Percentiles rank a stretch among this genome's conserved stretches.
Evolutionary conservation across 1,140 invertebrate genomes (phyloP).

Genomic region (Euwallacea similis): DNA sequence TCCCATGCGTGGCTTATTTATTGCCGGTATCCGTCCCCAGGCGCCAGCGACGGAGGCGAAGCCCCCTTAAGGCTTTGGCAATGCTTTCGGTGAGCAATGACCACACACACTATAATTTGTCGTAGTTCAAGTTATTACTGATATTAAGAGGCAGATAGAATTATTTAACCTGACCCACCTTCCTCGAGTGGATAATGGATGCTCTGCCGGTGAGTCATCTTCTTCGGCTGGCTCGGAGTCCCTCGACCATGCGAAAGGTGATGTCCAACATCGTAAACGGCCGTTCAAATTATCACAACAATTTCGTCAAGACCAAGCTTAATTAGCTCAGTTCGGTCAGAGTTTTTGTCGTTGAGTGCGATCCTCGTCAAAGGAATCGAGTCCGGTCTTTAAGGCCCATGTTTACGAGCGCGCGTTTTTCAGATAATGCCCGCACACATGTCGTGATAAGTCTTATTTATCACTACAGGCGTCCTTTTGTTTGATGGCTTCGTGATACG

Average conservation of each 20-base stretch:
- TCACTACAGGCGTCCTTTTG: conserved; percentile 14
- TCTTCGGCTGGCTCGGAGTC: neutral
- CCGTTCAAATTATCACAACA: neutral
- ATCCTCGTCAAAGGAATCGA: neutral
- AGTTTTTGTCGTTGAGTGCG: neutral
- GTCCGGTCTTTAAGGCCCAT: conserved; percentile 9
- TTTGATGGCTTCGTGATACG: conserved; percentile 9
- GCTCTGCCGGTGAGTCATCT: conserved; percentile 3
- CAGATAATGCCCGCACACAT: conserved; percentile 21
- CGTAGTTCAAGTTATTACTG: no score
- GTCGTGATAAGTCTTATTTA: conserved; percentile 14
- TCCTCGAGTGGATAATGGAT: neutral
- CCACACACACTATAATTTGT: no score
- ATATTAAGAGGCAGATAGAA: no score
- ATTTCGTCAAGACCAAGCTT: neutral
- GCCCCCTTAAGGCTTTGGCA: neutral
- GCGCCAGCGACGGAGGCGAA: neutral
- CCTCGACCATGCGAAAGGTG: conserved; percentile 5
- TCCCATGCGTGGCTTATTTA: conserved; percentile 13
- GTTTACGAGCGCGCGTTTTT: conserved; percentile 22
- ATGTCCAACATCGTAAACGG: neutral
- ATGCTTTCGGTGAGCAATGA: no score
- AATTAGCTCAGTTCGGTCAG: neutral
- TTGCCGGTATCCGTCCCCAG: conserved; percentile 8
- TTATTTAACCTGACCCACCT: neutral